Evolutionary conservation across 2,888 invertebrate species (phyloP).

Genomic region (Diarsia rubi): DNA sequence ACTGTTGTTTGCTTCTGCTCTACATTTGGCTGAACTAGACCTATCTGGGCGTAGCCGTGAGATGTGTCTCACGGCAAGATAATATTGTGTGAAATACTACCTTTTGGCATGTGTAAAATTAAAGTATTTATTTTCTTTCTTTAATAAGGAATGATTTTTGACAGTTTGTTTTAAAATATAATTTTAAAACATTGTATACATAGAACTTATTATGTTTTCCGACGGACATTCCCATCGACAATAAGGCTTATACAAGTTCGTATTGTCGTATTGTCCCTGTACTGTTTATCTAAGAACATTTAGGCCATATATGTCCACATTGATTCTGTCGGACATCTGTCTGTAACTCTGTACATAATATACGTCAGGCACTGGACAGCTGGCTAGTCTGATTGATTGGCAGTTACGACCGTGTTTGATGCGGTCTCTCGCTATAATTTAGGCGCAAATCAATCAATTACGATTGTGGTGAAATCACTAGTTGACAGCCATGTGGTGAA

Average conservation of each 20-base stretch:
- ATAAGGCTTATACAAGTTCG: not conserved
- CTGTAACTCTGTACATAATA: constrained; percentile 2
- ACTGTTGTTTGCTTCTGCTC: not conserved
- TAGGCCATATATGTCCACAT: not conserved
- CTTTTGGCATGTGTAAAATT: not conserved
- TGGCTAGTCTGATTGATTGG: constrained; percentile 41
- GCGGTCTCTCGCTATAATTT: constrained; percentile 48
- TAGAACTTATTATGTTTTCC: not conserved
- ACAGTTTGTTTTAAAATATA: not conserved
- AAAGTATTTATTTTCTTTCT: not conserved
- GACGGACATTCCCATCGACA: not conserved
- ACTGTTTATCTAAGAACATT: not conserved
- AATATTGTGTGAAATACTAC: not conserved
- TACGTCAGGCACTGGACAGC: constrained; percentile 9
- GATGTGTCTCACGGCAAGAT: not conserved
- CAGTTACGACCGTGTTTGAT: constrained; percentile 48
- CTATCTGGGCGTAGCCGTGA: not conserved
- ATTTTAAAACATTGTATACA: not conserved
- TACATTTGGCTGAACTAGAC: not conserved
- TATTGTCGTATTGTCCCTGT: too few species aligned
- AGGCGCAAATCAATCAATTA: constrained; percentile 57
- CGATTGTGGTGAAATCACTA: constrained; percentile 37
- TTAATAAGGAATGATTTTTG: not conserved
- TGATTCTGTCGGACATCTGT: not conserved
- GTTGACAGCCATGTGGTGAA: constrained; percentile 42